Conservation (phyloP, 2,888 invertebrate genomes). For the Leptopilina myrica region DNA sequence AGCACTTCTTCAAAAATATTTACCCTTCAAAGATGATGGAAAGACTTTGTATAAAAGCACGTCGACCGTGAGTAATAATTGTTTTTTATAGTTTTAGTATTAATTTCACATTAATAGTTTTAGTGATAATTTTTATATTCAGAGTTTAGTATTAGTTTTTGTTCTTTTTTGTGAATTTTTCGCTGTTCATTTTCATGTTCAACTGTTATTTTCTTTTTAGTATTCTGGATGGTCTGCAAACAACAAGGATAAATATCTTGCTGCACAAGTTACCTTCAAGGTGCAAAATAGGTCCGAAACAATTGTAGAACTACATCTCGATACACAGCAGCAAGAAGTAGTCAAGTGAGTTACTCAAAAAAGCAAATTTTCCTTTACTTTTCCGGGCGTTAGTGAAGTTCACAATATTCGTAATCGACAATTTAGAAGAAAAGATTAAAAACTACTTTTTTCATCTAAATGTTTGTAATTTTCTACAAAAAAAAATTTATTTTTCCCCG, state of each 20-base stretch:
- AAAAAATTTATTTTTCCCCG: no score
- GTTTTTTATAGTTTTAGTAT: neutral
- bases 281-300: slow-evolving; percentile 77
- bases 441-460: no score
- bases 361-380: no score
- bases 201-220: slow-evolving; percentile 64
- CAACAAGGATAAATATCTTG: slow-evolving; percentile 77
- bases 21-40: slow-evolving; percentile 78
- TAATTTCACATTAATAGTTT: neutral
- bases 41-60: slow-evolving; percentile 78
- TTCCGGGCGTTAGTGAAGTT: no score
- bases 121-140: neutral
- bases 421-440: no score
- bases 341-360: slow-evolving; percentile 67
- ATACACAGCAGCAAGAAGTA: slow-evolving; percentile 69
- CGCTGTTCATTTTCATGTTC: no score
- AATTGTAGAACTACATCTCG: slow-evolving; percentile 77
- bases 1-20: slow-evolving; percentile 80
- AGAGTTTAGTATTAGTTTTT: neutral
- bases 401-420: no score
- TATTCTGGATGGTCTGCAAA: slow-evolving; percentile 78
- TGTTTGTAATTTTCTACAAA: no score
- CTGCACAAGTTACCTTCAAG: slow-evolving; percentile 77
- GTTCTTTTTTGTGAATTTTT: neutral
- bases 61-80: slow-evolving; percentile 76